Base-by-base conservation (phyloP, 2,797 vertebrate species). In the Steatocranus sp. region DNA sequence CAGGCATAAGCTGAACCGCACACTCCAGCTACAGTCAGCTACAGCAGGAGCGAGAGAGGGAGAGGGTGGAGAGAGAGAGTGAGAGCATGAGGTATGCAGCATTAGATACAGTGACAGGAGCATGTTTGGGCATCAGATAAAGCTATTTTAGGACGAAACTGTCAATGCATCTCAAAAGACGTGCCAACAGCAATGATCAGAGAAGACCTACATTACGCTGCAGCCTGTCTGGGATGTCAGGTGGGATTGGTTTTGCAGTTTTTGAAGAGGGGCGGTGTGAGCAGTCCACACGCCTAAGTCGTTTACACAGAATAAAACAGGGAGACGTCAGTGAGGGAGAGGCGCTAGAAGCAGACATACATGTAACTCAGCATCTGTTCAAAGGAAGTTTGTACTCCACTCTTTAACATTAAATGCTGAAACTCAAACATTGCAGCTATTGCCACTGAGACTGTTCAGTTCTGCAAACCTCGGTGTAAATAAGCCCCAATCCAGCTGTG, bases 131-230 rank as follows among this genome's bases (percentile, higher is more conserved):
- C 86, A 88, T 93, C 91, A 90, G 87, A 90, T 90, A 51, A 85
- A 82, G 88, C 86, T 95, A 94, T 95, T 95, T 94, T 89, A 80
- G 89, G 93, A 91, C 75, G 78, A 86, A 91, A 77, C 91, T 90
- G 92, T 94, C 93, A 93, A 91, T 88, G 89, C 66, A 79, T 87
- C 84, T 93, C 83, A 91, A 91, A 93, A 80, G 83, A 53, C 74
- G 66, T 27, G 91, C 70, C 92, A 88, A 84, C 85, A 88, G 88
- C 56, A 58, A 34, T 87, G 91, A 94, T 94, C 92, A 94, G 84
- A 94, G 88, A 50, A 89, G 87, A 85, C 83, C 88, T 84, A 82
- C 79, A 84, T 92, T 82, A 78, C 5, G 51, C 63, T 79, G 75
- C 48, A 75, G 66, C 84, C 80, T 50, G 87, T 66, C 87, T 80